Percentiles rank a stretch among this genome's conserved stretches.
Conservation (phyloP, 2,113 vertebrate species). For the Aleadryas rufinucha region DNA sequence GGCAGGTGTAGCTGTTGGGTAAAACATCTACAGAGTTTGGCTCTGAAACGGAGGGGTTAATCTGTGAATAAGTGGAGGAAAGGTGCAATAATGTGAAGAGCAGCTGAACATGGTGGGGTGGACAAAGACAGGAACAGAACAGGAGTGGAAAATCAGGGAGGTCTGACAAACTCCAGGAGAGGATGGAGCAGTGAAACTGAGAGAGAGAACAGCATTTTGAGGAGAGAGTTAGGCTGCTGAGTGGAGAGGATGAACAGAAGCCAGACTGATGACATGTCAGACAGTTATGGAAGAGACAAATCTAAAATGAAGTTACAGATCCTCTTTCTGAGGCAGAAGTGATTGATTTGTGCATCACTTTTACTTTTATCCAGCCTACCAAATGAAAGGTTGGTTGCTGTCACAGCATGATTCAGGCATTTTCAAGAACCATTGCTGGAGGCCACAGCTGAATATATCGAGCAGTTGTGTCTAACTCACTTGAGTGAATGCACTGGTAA, state of each 20-base stretch:
- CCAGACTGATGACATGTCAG: background rate
- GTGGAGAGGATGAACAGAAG: background rate
- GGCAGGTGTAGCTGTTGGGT: background rate
- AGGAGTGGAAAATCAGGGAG: background rate
- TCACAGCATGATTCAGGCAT: background rate
- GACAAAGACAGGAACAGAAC: background rate
- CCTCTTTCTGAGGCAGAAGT: background rate
- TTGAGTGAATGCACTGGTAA: background rate
- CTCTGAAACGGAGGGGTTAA: background rate
- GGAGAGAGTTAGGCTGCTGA: background rate
- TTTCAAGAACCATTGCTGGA: background rate
- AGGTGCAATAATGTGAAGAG: background rate
- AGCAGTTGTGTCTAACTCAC: background rate
- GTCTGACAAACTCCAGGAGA: background rate
- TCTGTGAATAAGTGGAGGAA: background rate
- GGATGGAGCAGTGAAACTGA: background rate
- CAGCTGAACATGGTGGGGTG: background rate
- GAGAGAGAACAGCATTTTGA: background rate
- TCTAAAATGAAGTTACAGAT: background rate
- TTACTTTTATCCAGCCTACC: background rate
- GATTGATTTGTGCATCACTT: background rate
- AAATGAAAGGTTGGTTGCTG: background rate
- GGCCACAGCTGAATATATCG: background rate
- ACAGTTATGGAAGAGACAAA: background rate
- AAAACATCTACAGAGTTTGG: background rate